phyloP scores from a whole-genome alignment of 2,888 invertebrate genomes.

The Tubulanus polymorphus region DNA sequence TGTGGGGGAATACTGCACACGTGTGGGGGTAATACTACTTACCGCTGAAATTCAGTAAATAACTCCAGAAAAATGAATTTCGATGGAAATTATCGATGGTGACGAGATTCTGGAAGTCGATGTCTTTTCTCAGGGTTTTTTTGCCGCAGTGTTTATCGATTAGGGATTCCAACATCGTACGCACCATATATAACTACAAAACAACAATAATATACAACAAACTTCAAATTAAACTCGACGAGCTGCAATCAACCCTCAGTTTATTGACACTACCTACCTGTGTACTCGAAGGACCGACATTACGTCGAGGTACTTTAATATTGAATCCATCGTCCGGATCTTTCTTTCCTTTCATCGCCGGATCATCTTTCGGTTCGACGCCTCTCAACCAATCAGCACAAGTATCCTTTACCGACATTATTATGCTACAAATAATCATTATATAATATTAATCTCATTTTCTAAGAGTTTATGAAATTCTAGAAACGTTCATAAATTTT shows the following conservation, averaged over 20 bases:
- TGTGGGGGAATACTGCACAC: no score
- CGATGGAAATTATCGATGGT: conserved; percentile 96
- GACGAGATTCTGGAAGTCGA: conserved; percentile 86
- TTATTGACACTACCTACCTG: conserved; percentile 55
- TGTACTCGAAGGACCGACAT: conserved; percentile 71
- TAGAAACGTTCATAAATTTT: no score
- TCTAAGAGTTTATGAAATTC: background rate
- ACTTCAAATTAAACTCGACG: no score
- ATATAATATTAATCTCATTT: background rate
- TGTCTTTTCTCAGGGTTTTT: conserved; percentile 88
- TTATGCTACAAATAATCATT: conserved; percentile 65
- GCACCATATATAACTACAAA: conserved; percentile 93
- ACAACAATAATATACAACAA: conserved; percentile 5
- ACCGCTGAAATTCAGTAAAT: conserved; percentile 87
- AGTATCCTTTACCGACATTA: conserved; percentile 94
- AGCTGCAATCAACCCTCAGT: no score
- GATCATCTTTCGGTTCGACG: conserved; percentile 86
- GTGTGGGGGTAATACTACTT: conserved; percentile 42
- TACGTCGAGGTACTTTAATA: conserved; percentile 81
- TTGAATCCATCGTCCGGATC: conserved; percentile 80
- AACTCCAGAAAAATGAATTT: conserved; percentile 94
- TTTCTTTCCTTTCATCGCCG: conserved; percentile 87
- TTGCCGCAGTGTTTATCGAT: conserved; percentile 97
- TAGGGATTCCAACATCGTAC: conserved; percentile 96
- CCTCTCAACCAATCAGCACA: conserved; percentile 95